Conservation (phyloP, 2,113 vertebrate genomes). For the Ailurus styani region DNA sequence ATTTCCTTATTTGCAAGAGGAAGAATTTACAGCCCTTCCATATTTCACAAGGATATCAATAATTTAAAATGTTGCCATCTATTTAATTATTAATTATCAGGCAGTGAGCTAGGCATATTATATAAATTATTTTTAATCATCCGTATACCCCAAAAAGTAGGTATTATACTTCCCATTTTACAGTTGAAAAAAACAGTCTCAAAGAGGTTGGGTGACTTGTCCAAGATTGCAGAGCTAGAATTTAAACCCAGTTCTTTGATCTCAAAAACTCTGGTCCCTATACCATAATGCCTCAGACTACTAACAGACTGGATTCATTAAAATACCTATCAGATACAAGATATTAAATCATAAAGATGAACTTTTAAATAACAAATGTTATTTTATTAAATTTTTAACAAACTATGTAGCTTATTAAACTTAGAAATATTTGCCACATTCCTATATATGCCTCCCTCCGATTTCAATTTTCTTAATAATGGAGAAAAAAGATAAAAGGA, state of each 20-base stretch:
- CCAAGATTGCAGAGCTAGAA: not conserved
- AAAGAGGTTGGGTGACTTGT: not conserved
- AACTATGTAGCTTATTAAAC: not conserved
- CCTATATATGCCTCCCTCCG: not conserved
- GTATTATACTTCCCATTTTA: slow-evolving; percentile 20
- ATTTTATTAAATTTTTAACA: slow-evolving; percentile 48
- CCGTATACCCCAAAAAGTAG: not conserved
- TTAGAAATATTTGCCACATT: slow-evolving; percentile 25
- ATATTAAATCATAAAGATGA: slow-evolving; percentile 37
- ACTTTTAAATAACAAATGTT: slow-evolving; percentile 41
- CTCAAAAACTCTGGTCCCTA: not conserved
- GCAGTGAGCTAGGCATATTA: not conserved
- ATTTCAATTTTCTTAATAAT: slow-evolving; percentile 22
- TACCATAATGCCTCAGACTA: not conserved
- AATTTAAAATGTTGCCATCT: not conserved
- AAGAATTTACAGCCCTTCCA: slow-evolving; percentile 1
- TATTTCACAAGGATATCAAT: not conserved
- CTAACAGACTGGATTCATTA: slow-evolving; percentile 21
- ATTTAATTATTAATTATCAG: not conserved
- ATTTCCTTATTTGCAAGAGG: slow-evolving; percentile 29
- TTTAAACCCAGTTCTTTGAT: not conserved
- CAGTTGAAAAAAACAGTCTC: not conserved
- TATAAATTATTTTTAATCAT: slow-evolving; percentile 24
- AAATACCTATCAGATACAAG: not conserved
- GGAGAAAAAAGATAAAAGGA: slow-evolving; percentile 34